phyloP scores from a whole-genome alignment of 2,888 invertebrate species.

The Macrophya alboannulata region DNA sequence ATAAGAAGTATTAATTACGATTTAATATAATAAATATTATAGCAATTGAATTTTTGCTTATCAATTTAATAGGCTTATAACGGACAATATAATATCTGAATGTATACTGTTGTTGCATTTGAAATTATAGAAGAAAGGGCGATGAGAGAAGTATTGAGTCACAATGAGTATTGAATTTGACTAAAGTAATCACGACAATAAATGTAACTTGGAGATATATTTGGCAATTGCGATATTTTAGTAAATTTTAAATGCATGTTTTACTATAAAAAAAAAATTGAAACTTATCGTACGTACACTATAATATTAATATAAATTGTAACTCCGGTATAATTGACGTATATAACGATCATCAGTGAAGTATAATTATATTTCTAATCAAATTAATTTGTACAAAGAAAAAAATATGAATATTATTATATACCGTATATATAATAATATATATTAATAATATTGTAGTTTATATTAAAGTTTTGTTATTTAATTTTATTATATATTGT shows the following conservation, averaged over 20 bases:
- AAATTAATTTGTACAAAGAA: conserved; percentile 47
- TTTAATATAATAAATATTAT: conserved; percentile 61
- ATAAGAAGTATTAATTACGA: conserved; percentile 54
- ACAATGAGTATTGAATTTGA: conserved; percentile 25
- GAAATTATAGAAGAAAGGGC: background rate
- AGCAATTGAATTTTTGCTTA: conserved; percentile 57
- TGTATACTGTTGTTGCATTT: conserved; percentile 43
- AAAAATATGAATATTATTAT: conserved; percentile 10
- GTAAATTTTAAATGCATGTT: conserved; percentile 38
- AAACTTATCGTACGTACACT: background rate
- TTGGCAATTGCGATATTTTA: conserved; percentile 41
- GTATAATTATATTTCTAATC: conserved; percentile 43
- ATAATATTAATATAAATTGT: background rate
- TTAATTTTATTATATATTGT: conserved; percentile 52
- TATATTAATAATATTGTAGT: conserved; percentile 39
- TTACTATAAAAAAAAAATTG: background rate
- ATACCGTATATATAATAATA: background rate
- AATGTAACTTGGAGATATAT: conserved; percentile 43
- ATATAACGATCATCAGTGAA: background rate
- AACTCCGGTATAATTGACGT: background rate
- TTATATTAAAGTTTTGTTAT: conserved; percentile 39
- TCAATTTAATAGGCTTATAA: conserved; percentile 34
- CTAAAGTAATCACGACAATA: conserved; percentile 53
- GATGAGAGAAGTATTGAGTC: conserved; percentile 18
- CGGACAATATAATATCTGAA: conserved; percentile 55